These are phyloP conservation scores for Platycheirus albimanus DNA, from an alignment of 2,888 invertebrate genomes.

Conservation along the genomic window DNA sequence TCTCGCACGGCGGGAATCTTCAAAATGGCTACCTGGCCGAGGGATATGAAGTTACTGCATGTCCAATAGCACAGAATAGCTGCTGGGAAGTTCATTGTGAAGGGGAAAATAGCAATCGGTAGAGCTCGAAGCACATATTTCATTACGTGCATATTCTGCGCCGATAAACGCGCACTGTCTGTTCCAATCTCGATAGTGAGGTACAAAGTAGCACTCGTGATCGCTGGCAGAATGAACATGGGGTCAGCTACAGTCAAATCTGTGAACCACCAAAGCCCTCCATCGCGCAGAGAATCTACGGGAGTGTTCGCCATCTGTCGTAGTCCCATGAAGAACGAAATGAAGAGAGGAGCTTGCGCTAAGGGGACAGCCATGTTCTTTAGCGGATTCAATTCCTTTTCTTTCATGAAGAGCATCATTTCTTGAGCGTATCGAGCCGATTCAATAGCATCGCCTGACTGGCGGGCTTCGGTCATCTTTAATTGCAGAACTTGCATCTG, in stretches of 20 bases:
- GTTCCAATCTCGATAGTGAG: slow-evolving; percentile 92
- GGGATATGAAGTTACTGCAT: slow-evolving; percentile 92
- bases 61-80: slow-evolving; percentile 96
- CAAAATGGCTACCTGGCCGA: slow-evolving; percentile 90
- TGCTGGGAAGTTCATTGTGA: slow-evolving; percentile 93
- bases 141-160: slow-evolving; percentile 88
- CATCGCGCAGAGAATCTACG: slow-evolving; percentile 93
- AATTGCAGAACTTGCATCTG: slow-evolving; percentile 91
- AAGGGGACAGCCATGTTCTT: slow-evolving; percentile 91
- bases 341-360: slow-evolving; percentile 94
- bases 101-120: slow-evolving; percentile 91
- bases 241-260: slow-evolving; percentile 97
- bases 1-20: slow-evolving; percentile 89
- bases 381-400: slow-evolving; percentile 90
- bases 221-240: slow-evolving; percentile 91
- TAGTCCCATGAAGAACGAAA: slow-evolving; percentile 95
- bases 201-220: slow-evolving; percentile 92
- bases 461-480: slow-evolving; percentile 93
- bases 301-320: slow-evolving; percentile 94
- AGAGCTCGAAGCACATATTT: slow-evolving; percentile 89
- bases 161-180: slow-evolving; percentile 87
- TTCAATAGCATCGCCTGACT: slow-evolving; percentile 91
- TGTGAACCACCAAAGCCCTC: slow-evolving; percentile 96
- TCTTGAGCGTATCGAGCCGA: slow-evolving; percentile 90
- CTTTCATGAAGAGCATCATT: slow-evolving; percentile 91